Evolutionary conservation across 1,140 invertebrate genomes (phyloP), one percentile per base, ranked within the genome.

Genomic region (Apocrypta bakeri): DNA sequence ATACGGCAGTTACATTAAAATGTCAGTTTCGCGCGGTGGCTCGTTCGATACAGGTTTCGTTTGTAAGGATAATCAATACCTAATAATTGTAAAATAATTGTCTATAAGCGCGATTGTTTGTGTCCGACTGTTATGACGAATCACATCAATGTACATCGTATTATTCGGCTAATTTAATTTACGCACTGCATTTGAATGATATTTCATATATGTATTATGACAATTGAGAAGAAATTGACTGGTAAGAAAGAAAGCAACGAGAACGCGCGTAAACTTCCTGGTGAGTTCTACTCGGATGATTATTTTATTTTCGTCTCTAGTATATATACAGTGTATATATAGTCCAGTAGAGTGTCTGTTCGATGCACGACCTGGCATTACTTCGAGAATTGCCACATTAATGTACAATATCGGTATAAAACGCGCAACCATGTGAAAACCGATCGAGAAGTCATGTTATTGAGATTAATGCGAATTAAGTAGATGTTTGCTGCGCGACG

Each of bases 1-100:
- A 77, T 85, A 78, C 82, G 71, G 83, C 82, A 83, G 82, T 68
- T 42, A 83, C 79, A 87, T 88, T 82, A 84, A 87, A 88, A 88
- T 87, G 84, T 86, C 86, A 89, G 81, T 82, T 40, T 48, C 48
- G 25, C 40, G 63, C 29, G 11, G 29, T 8, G 25, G 12, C 25
- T 72, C 31, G 40, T 17, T 48, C 40, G n/a, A 61, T 8, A 31
- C 66, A 82, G 81, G 66, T 78, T 75, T 76, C 1, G 29, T 56
- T 72, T 72, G 40, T 29, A 40, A n/a, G 0, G 31, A 17, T 37
- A 7, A 17, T 37, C 14, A 33, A 37, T 9, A n/a, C n/a, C n/a
- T n/a, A n/a, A n/a, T n/a, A n/a, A n/a, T n/a, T n/a, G n/a, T n/a
- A n/a, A n/a, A n/a, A n/a, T n/a, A n/a, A n/a, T n/a, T n/a, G n/a